A percentile compares a stretch with the other conserved stretches of the same genome.
These are phyloP conservation scores for Agrochola lychnidis DNA, from an alignment of 2,888 invertebrate genomes.

Conservation along the genomic window DNA sequence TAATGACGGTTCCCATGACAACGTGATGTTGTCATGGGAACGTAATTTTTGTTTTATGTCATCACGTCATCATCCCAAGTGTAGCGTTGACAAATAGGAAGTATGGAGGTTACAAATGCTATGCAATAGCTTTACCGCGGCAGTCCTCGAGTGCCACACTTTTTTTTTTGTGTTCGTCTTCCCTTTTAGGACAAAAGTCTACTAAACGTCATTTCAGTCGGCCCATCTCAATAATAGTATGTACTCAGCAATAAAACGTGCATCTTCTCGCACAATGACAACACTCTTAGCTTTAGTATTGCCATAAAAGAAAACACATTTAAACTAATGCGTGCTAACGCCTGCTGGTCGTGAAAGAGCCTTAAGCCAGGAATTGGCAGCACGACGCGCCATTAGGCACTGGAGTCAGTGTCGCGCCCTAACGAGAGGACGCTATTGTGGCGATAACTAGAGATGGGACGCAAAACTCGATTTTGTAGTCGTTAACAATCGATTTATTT, in stretches of 20 bases:
- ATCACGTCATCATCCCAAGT: too few species aligned
- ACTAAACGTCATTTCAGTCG: not conserved
- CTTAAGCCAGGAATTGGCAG: constrained; percentile 66
- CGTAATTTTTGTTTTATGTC: too few species aligned
- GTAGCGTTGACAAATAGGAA: too few species aligned
- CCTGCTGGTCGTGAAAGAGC: constrained; percentile 67
- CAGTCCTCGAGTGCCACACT: too few species aligned
- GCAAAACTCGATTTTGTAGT: constrained; percentile 53
- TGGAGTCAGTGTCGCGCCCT: constrained; percentile 65
- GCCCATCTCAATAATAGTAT: not conserved
- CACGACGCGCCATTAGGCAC: constrained; percentile 70
- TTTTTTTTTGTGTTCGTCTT: not conserved
- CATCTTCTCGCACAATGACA: constrained; percentile 39
- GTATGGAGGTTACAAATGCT: too few species aligned
- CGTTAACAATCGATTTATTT: constrained; percentile 57
- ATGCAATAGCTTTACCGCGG: too few species aligned
- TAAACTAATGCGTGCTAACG: constrained; percentile 65
- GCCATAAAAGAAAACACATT: constrained; percentile 67
- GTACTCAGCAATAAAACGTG: constrained; percentile 30
- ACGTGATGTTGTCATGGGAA: too few species aligned
- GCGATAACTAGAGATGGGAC: constrained; percentile 65
- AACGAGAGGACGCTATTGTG: constrained; percentile 68
- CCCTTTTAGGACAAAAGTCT: not conserved
- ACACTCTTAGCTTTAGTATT: constrained; percentile 53
- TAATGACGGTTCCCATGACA: too few species aligned